Evolutionary conservation across 2,797 vertebrate genomes (phyloP).

Genomic region (Leuciscus waleckii): DNA sequence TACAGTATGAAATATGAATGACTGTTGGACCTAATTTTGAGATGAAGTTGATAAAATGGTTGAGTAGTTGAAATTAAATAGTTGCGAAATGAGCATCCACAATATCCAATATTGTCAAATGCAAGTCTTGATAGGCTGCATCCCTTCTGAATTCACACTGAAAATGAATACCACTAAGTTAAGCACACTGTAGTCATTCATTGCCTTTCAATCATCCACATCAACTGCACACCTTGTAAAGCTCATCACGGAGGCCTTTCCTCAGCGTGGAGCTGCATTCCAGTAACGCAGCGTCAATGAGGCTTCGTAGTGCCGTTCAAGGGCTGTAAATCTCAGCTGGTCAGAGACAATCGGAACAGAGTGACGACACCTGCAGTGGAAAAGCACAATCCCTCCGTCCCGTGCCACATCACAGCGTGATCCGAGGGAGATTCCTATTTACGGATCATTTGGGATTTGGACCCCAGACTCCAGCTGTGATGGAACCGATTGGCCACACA

Average conservation of each 20-base stretch:
- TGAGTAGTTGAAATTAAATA: not conserved
- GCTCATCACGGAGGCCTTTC: constrained; percentile 63
- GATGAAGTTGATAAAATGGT: not conserved
- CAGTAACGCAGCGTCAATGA: constrained; percentile 64
- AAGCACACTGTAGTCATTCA: constrained; percentile 29
- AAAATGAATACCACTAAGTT: not conserved
- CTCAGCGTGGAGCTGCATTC: constrained; percentile 51
- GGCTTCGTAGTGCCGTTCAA: constrained; percentile 62
- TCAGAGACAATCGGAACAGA: constrained; percentile 50
- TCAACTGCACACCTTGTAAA: constrained; percentile 68
- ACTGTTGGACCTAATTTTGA: not conserved
- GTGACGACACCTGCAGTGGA: constrained; percentile 64
- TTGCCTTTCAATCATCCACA: constrained; percentile 55
- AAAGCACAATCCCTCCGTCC: constrained; percentile 26
- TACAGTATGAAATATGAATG: not conserved
- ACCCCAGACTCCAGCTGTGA: constrained; percentile 26
- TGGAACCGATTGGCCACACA: constrained; percentile 57
- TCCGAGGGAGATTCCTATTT: constrained; percentile 52
- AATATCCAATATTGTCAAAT: not conserved
- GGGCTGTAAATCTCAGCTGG: constrained; percentile 66
- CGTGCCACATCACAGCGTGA: constrained; percentile 29
- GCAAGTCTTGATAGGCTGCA: not conserved
- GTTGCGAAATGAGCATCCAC: not conserved
- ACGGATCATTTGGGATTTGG: constrained; percentile 55
- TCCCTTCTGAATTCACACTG: not conserved